Percentiles rank a stretch among this genome's conserved stretches.
phyloP scores from a whole-genome alignment of 2,797 vertebrate genomes.

The Aphelocoma californica region DNA sequence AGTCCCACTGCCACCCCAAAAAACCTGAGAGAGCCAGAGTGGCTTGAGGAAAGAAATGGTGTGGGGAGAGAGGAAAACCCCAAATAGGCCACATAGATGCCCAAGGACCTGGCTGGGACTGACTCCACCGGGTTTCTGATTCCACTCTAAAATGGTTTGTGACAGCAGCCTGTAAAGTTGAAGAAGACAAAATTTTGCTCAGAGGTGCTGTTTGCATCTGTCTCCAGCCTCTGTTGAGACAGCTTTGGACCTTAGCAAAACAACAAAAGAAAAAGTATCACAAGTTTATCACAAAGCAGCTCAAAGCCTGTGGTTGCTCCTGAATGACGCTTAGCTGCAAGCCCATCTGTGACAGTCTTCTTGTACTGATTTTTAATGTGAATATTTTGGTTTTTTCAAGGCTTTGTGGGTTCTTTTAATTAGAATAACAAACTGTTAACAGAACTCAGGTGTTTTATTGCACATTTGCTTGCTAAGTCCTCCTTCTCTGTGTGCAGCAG shows the following conservation, averaged over 20 bases:
- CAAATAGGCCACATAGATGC: fast-evolving
- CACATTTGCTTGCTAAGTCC: background rate
- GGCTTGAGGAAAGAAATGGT: background rate
- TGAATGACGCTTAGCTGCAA: background rate
- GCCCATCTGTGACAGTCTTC: background rate
- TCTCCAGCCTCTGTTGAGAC: background rate
- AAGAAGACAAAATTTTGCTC: background rate
- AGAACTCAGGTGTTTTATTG: background rate
- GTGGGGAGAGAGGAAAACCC: background rate
- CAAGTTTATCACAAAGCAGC: background rate
- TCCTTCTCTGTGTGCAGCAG: fast-evolving
- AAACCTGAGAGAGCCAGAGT: background rate
- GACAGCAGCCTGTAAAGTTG: background rate
- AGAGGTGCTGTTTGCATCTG: background rate
- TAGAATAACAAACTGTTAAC: background rate
- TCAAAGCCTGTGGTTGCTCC: background rate
- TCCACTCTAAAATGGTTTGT: background rate
- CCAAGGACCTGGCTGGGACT: background rate
- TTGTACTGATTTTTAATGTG: background rate
- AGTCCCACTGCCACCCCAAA: background rate
- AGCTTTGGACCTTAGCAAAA: background rate
- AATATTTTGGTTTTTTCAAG: background rate
- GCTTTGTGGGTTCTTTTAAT: background rate
- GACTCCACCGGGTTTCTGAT: background rate
- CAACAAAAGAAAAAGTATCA: background rate